These are phyloP conservation scores for Sphenodon punctatus DNA, from an alignment of 2,797 vertebrate species.

Conservation along the genomic window DNA sequence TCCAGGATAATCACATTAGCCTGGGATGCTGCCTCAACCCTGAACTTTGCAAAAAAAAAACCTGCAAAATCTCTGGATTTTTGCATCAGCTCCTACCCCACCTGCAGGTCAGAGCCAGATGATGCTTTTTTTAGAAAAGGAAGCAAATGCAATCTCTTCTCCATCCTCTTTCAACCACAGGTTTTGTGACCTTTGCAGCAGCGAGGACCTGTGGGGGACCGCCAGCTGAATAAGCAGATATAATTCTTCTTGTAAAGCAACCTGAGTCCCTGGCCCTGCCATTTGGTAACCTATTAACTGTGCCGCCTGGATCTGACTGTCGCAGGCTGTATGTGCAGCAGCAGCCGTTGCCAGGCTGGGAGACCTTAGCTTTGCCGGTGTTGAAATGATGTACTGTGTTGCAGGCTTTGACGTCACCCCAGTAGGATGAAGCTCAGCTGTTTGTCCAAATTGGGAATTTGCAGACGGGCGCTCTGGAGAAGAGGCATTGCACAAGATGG, in stretches of 20 bases:
- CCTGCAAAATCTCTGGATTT: not conserved
- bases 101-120: fast-evolving
- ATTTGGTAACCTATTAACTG: not conserved
- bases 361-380: constrained; percentile 1
- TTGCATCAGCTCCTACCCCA: not conserved
- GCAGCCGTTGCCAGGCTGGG: not conserved
- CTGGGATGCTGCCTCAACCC: not conserved
- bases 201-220: not conserved
- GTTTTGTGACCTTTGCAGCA: not conserved
- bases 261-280: not conserved
- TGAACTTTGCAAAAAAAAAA: fast-evolving
- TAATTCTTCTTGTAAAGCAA: fast-evolving
- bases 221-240: fast-evolving
- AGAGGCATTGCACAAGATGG: constrained; percentile 12
- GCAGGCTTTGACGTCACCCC: constrained; percentile 64
- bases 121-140: not conserved
- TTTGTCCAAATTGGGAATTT: constrained; percentile 43
- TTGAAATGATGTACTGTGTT: constrained; percentile 16
- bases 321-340: fast-evolving
- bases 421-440: constrained; percentile 1
- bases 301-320: fast-evolving
- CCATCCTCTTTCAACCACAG: not conserved
- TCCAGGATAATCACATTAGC: not conserved
- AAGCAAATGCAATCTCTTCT: too few relatives aligned
- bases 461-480: not conserved